phyloP scores from a whole-genome alignment of 2,113 vertebrate genomes.

The Panthera tigris region DNA sequence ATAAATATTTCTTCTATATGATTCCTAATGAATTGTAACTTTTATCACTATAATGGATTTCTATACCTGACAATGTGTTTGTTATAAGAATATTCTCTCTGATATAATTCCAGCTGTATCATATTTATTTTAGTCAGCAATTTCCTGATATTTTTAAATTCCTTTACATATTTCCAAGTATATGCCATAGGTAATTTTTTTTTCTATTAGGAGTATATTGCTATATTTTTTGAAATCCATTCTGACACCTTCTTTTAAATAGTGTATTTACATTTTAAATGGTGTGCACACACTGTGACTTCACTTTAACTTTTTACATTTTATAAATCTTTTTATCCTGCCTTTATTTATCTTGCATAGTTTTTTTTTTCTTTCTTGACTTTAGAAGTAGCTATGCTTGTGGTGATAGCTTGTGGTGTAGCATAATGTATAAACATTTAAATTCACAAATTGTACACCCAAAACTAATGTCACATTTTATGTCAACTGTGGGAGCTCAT shows the following conservation, averaged over 20 bases:
- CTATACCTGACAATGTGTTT: not conserved
- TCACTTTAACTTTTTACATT: not conserved
- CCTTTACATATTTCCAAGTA: not conserved
- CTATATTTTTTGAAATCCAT: not conserved
- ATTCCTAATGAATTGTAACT: not conserved
- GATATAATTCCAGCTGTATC: not conserved
- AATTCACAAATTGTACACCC: too few relatives aligned
- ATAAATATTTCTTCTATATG: not conserved
- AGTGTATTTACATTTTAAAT: not conserved
- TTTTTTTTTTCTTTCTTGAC: not conserved
- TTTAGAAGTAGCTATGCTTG: not conserved
- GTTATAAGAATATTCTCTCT: not conserved
- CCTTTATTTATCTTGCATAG: not conserved
- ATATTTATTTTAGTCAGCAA: not conserved
- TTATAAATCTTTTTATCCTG: not conserved
- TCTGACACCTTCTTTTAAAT: not conserved
- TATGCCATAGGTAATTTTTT: not conserved
- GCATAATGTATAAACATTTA: too few relatives aligned
- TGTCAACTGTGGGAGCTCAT: too few relatives aligned
- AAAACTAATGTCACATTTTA: too few relatives aligned
- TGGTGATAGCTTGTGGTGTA: too few relatives aligned
- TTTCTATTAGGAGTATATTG: not conserved
- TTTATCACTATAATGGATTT: not conserved
- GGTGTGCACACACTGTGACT: not conserved
- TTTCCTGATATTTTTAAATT: not conserved